phyloP scores from a whole-genome alignment of 2,113 vertebrate species.

The Callopanchax toddi region DNA sequence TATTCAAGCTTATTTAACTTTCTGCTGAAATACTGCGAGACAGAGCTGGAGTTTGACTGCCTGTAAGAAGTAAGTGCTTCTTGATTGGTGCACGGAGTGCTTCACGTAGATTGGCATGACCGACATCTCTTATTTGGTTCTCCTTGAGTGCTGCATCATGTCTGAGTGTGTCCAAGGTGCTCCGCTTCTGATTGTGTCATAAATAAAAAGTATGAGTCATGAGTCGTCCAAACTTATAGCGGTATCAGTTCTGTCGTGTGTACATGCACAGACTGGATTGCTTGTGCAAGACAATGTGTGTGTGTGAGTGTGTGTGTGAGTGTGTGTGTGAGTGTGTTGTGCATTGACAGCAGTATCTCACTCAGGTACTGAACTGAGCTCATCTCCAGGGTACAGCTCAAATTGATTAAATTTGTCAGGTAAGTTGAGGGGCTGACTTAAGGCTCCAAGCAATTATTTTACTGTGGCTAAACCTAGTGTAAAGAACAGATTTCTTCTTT shows the following conservation, averaged over 20 bases:
- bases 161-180: not conserved
- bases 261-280: not conserved
- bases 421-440: slow-evolving; percentile 64
- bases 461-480: slow-evolving; percentile 60
- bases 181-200: slow-evolving; percentile 1
- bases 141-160: not conserved
- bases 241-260: slow-evolving; percentile 1
- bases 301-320: not conserved
- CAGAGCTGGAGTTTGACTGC: slow-evolving; percentile 28
- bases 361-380: slow-evolving; percentile 46
- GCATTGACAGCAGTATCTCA: slow-evolving; percentile 14
- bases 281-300: not conserved
- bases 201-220: slow-evolving; percentile 5
- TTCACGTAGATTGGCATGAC: slow-evolving; percentile 12
- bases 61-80: slow-evolving; percentile 19
- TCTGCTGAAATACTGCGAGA: slow-evolving; percentile 14
- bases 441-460: slow-evolving; percentile 74
- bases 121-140: not conserved
- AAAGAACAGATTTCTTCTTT: slow-evolving; percentile 51
- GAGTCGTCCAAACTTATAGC: slow-evolving; percentile 3
- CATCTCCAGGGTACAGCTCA: slow-evolving; percentile 66
- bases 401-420: slow-evolving; percentile 78
- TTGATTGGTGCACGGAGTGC: slow-evolving; percentile 4
- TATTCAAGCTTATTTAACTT: slow-evolving; percentile 43
- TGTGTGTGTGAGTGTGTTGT: not conserved